These are phyloP conservation scores for Acipenser transmontanus DNA, from an alignment of 2,797 vertebrate genomes.

Conservation along the genomic window DNA sequence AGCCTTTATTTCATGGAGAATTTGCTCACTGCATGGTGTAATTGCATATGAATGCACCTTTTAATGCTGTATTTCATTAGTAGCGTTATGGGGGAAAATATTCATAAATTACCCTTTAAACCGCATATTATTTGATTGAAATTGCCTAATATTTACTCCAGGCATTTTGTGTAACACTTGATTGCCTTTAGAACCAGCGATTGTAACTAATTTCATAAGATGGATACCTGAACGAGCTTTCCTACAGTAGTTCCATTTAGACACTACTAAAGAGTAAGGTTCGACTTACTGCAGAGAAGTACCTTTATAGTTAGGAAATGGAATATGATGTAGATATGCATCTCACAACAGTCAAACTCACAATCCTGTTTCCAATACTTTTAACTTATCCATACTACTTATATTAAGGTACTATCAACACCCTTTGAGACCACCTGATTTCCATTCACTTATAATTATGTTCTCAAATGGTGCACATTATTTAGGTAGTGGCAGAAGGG, in stretches of 20 bases:
- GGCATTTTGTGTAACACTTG: conserved; percentile 40
- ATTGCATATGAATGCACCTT: conserved; percentile 63
- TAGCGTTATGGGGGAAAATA: conserved; percentile 58
- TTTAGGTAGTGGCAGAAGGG: too few relatives aligned
- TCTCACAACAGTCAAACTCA: too few relatives aligned
- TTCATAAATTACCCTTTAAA: conserved; percentile 66
- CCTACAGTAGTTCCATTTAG: conserved; percentile 7
- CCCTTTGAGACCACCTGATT: too few relatives aligned
- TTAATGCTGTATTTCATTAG: conserved; percentile 57
- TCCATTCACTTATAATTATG: too few relatives aligned
- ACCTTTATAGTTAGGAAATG: too few relatives aligned
- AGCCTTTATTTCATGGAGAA: conserved; percentile 71
- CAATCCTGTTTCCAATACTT: too few relatives aligned
- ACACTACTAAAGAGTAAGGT: not conserved
- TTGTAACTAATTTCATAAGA: conserved; percentile 49
- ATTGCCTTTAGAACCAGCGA: conserved; percentile 37
- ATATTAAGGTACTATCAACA: too few relatives aligned
- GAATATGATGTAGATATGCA: too few relatives aligned
- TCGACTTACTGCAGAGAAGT: too few relatives aligned
- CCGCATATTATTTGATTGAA: conserved; percentile 54
- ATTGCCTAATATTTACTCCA: conserved; percentile 54
- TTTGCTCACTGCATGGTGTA: conserved; percentile 67
- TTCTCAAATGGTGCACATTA: too few relatives aligned
- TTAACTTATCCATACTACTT: too few relatives aligned
- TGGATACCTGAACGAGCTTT: conserved; percentile 20